Base-by-base conservation (phyloP, 2,888 invertebrate genomes). In the Labia minor region DNA sequence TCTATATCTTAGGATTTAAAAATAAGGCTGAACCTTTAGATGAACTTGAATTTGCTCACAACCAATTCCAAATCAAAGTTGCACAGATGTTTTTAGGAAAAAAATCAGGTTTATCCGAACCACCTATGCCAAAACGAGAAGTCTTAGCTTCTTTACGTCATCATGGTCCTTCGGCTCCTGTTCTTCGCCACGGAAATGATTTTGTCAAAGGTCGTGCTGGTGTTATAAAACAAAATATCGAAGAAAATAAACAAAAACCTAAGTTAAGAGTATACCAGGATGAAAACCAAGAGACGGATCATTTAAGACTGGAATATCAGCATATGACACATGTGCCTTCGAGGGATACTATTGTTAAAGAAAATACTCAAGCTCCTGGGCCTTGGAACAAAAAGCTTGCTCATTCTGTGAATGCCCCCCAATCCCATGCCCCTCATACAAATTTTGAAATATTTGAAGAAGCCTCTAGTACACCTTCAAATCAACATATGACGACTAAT, bases 21-120 rank as follows among this genome's bases (percentile, higher is more conserved):
- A 85, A 86, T 65, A 81, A 83, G 37, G 95, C 95, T 1, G 86
- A 93, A 74, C 95, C 95, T 0, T 77, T 83, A 49, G 88, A 91
- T 70, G 87, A 88, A 74, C 78, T 93, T 16, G 83, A 86, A 72
- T 83, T 85, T 72, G 90, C 90, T 1, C 87, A 90, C 75, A 84
- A 83, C 83, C 87, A 81, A 79, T 84, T 82, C 69, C 76, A 74
- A 20, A 76, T 75, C 65, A 71, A 74, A 14, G 73, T 77, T 66
- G 75, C 75, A 3, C 26, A 21, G 6, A 26, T 16, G 8, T 11
- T 8, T 63, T 19, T 63, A 19, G n/a, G 16, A 6, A 21, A 19
- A 16, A 8, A 4, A n/a, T 11, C 19, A 19, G 10, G n/a, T 64
- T 8, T 11, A 11, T 11, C 6, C 10, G 21, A 21, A 64, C 16